Percentiles rank a stretch among this genome's conserved stretches.
phyloP scores from a whole-genome alignment of 2,888 invertebrate genomes.

The Eilema depressum region DNA sequence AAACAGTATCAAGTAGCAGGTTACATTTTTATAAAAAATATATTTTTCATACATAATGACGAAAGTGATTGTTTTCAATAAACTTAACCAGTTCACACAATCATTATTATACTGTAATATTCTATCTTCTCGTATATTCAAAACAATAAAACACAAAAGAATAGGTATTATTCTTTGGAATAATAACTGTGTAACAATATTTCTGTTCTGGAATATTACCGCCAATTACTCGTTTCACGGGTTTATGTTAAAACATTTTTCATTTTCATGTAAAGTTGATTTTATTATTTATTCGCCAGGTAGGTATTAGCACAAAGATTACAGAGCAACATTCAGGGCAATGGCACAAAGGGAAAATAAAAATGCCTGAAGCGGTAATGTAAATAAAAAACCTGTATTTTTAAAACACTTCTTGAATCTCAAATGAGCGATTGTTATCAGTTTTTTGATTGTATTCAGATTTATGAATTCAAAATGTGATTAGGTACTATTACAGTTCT shows the following conservation, averaged over 20 bases:
- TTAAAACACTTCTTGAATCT: neutral
- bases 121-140: neutral
- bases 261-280: neutral
- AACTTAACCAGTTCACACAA: too few species aligned
- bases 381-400: neutral
- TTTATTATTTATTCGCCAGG: neutral
- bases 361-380: neutral
- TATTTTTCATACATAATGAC: too few species aligned
- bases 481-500: too few species aligned
- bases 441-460: too few species aligned
- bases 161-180: neutral
- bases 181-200: neutral
- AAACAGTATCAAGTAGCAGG: too few species aligned
- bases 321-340: neutral
- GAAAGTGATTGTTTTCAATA: too few species aligned
- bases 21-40: too few species aligned
- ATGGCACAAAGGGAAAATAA: neutral
- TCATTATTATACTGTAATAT: too few species aligned
- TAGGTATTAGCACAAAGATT: neutral
- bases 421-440: neutral
- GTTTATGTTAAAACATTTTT: neutral
- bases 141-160: neutral
- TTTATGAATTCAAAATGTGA: too few species aligned
- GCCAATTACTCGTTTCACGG: neutral
- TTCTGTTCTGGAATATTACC: neutral